Percentiles rank a stretch among this genome's conserved stretches.
These are phyloP conservation scores for Carassius auratus DNA, from an alignment of 2,113 vertebrate species.

Conservation along the genomic window DNA sequence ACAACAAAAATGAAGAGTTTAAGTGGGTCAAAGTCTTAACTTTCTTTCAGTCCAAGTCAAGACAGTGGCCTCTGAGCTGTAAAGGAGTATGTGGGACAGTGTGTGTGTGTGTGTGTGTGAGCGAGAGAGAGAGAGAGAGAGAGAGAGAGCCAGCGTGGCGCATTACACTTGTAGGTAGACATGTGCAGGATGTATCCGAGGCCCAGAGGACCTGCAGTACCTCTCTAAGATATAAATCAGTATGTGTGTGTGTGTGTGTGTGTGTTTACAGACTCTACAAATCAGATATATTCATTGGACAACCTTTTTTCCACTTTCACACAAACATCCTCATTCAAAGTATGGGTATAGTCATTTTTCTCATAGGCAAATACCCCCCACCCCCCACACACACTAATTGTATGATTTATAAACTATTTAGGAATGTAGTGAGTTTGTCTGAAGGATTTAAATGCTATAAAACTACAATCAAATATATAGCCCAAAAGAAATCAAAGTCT, in stretches of 20 bases:
- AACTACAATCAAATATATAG: not conserved
- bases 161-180: conserved; percentile 49
- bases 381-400: too few species aligned
- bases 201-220: conserved; percentile 40
- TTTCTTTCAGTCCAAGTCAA: conserved; percentile 2
- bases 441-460: not conserved
- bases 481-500: not conserved
- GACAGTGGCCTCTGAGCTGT: conserved; percentile 6
- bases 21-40: conserved; percentile 20
- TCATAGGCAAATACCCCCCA: not conserved
- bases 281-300: not conserved
- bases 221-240: conserved; percentile 36
- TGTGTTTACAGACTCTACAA: not conserved
- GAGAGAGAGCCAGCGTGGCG: conserved; percentile 29
- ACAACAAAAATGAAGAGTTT: not conserved
- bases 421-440: not conserved
- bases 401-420: not conserved
- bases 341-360: not conserved
- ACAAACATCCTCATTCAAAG: not conserved
- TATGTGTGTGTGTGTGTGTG: not conserved
- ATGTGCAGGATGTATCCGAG: conserved; percentile 6
- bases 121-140: not conserved
- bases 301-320: not conserved
- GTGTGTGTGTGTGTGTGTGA: conserved; percentile 27
- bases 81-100: not conserved